Base-by-base conservation (phyloP, 2,888 invertebrate species). In the Brenthis hecate region DNA sequence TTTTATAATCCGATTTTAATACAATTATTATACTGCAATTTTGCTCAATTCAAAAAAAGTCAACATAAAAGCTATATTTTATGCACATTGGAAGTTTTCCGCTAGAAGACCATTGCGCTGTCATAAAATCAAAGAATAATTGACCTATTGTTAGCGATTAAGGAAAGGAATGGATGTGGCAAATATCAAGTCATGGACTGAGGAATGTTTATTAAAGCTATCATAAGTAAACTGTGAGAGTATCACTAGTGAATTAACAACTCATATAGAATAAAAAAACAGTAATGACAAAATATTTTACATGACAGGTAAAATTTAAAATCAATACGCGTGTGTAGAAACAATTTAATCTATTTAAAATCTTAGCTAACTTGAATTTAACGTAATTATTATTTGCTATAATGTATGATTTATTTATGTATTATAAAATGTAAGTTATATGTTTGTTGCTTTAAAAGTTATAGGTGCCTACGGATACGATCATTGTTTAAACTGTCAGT, bases 361-460 rank as follows among this genome's bases (percentile, higher is more conserved):
- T 81, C 81, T 85, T 91, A 91, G 92, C 88, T 91, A 91, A 92
- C 91, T 90, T 91, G 88, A 92, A 91, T 90, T 90, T 85, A 89
- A 89, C 89, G 87, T 89, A 89, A 86, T 88, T 85, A 87, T 90
- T 84, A 89, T 91, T 91, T 89, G 89, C 91, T 85, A 91, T 62
- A 85, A 89, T 91, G 89, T 92, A 91, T 91, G 36, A 43, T 43
- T 43, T 92, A 91, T 92, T 92, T 91, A 91, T 92, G 89, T 91
- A 91, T 87, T 86, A 86, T 92, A 91, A 89, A 83, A 68, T 87
- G 89, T 91, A 91, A 91, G 89, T 91, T 88, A 88, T 89, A 91
- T 85, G 87, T 92, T 91, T 85, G 87, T 92, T 91, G 90, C 91
- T 92, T 91, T 90, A 89, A 91, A 19, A 88, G 87, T 91, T 89